These are phyloP conservation scores for Coenobita brevimanus DNA, from an alignment of 1,140 invertebrate genomes.

Conservation along the genomic window DNA sequence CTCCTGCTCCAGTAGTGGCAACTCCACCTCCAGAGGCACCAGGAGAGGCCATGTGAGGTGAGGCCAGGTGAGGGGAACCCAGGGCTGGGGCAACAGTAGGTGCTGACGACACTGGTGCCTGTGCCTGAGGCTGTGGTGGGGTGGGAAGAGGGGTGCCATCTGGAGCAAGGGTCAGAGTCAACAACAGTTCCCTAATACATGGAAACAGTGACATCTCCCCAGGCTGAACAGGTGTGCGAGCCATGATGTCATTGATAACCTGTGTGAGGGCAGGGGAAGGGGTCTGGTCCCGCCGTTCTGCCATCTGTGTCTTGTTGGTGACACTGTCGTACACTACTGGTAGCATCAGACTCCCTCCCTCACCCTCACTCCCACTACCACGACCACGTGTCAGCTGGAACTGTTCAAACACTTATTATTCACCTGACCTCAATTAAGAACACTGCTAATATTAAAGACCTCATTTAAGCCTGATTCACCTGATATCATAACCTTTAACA, in stretches of 20 bases:
- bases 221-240: constrained; percentile 37
- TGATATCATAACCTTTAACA: too few relatives aligned
- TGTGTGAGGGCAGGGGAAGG: constrained; percentile 61
- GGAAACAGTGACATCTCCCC: constrained; percentile 62
- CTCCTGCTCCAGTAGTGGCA: constrained; percentile 7
- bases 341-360: constrained; percentile 86
- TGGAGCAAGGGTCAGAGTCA: constrained; percentile 52
- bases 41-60: constrained; percentile 62
- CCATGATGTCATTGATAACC: constrained; percentile 68
- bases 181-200: constrained; percentile 58
- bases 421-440: too few relatives aligned
- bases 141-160: constrained; percentile 54
- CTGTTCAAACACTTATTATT: constrained; percentile 78
- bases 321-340: constrained; percentile 91
- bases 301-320: constrained; percentile 88
- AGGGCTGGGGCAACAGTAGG: constrained; percentile 44
- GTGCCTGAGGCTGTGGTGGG: constrained; percentile 27
- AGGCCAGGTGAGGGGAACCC: constrained; percentile 54
- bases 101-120: constrained; percentile 41
- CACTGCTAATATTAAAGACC: too few relatives aligned
- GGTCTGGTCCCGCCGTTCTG: constrained; percentile 82
- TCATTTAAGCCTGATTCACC: too few relatives aligned
- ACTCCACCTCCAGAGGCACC: constrained; percentile 35
- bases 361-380: constrained; percentile 78
- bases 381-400: constrained; percentile 87